Conservation (phyloP, 2,888 invertebrate genomes). For the Parochlus steinenii region DNA sequence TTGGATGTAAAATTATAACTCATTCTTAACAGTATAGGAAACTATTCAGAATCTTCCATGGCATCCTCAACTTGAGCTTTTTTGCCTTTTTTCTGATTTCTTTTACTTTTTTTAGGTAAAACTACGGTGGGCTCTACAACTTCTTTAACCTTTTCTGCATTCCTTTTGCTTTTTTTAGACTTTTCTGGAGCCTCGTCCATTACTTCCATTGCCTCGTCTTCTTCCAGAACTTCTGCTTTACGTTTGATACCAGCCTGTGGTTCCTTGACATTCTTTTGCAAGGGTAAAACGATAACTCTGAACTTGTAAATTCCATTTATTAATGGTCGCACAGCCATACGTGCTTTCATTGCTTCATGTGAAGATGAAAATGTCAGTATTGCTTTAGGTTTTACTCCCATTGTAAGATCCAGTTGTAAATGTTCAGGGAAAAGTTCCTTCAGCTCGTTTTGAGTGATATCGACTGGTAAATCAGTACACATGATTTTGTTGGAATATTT, state of each 20-base stretch:
- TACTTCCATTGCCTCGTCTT: neutral
- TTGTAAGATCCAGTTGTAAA: conserved; percentile 1
- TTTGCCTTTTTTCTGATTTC: too few relatives aligned
- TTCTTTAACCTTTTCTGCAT: conserved; percentile 2
- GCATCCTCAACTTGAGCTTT: too few relatives aligned
- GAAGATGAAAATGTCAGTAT: conserved; percentile 10
- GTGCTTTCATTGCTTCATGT: conserved; percentile 9
- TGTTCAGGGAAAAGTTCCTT: conserved; percentile 4
- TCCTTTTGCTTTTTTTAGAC: neutral
- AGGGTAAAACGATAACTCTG: conserved; percentile 5
- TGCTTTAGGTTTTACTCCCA: neutral
- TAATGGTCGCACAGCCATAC: conserved; percentile 1
- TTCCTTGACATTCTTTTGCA: neutral
- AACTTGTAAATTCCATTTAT: conserved; percentile 4
- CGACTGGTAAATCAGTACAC: conserved; percentile 3
- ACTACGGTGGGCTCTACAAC: too few relatives aligned
- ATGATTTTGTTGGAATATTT: conserved; percentile 10
- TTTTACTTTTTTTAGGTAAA: too few relatives aligned
- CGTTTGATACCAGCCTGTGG: neutral
- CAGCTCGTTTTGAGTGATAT: conserved; percentile 3
- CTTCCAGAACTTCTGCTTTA: neutral
- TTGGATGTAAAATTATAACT: too few relatives aligned
- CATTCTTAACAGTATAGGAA: too few relatives aligned
- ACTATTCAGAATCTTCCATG: too few relatives aligned
- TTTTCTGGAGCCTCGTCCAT: neutral